Evolutionary conservation across 92 coral and sea anemone genomes (phyloP), one percentile per base, ranked within the genome.

Genomic region (Zoanthus sansibaricus): DNA sequence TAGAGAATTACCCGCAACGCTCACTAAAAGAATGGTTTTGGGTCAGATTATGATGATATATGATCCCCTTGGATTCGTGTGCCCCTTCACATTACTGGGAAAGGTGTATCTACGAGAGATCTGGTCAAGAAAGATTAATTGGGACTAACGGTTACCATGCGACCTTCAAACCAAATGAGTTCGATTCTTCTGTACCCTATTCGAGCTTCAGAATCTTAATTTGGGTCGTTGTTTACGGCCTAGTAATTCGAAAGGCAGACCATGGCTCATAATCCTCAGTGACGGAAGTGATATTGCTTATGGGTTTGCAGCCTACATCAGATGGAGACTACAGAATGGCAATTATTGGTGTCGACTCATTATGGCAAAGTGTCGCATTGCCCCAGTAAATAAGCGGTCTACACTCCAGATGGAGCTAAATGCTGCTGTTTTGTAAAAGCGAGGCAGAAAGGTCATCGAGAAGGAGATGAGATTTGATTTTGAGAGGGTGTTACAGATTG

Each of bases 41-140:
- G 91, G 82, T 11, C 97, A 94, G 74, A 87, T 89, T 4, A 25
- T 25, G 25, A 91, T 88, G 94, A 91, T 32, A 51, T 67, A 87
- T 67, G 96, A 89, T 77, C 97, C 94, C 11, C 89, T 94, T 46
- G 93, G 97, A 71, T 31, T 94, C 11, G 89, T 91, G 51, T 86
- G 89, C 58, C 94, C 92, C 10, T 86, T 86, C 86, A 93, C 91
- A 8, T 51, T 94, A 54, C 11, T 64, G 42, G 97, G 85, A 0
- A 94, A 91, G 91, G 76, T 91, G 47, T 85, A 84, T 51, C 68
- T 91, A 61, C 77, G 93, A 67, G 93, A 91, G 72, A 89, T 93
- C 25, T 94, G 75, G 59, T 44, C 62, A 49, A 82, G n/a, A 62
- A 76, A 88, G 56, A 76, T 88, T 51, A 87, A 88, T 37, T 82